A percentile compares a stretch with the other conserved stretches of the same genome.
These are phyloP conservation scores for Hippoglossus hippoglossus DNA, from an alignment of 2,797 vertebrate species.

Conservation along the genomic window DNA sequence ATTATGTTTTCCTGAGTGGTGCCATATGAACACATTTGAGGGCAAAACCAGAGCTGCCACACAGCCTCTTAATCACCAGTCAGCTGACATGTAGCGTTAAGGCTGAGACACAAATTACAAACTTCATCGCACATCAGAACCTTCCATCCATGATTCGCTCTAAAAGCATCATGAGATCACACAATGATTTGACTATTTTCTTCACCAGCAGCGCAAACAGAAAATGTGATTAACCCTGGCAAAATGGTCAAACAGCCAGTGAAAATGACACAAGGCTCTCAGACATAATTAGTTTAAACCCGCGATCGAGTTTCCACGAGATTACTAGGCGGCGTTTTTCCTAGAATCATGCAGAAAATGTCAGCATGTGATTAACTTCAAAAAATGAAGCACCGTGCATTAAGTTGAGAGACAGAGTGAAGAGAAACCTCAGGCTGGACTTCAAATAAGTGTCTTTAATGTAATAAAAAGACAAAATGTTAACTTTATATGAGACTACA, in stretches of 20 bases:
- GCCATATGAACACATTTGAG: conserved; percentile 39
- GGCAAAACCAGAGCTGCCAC: conserved; percentile 41
- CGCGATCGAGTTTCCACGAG: conserved; percentile 38
- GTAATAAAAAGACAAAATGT: conserved; percentile 21
- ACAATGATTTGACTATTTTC: conserved; percentile 37
- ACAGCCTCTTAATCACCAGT: conserved; percentile 45
- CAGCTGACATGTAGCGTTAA: conserved; percentile 23
- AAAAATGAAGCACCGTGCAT: neutral
- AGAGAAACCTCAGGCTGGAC: conserved; percentile 3
- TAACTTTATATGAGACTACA: conserved; percentile 18
- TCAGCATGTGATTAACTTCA: conserved; percentile 7
- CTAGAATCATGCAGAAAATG: conserved; percentile 32
- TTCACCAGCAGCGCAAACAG: conserved; percentile 26
- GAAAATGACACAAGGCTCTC: conserved; percentile 35
- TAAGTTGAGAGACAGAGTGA: conserved; percentile 5
- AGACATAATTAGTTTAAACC: conserved; percentile 33
- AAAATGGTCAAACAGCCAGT: conserved; percentile 37
- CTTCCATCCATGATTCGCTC: conserved; percentile 50
- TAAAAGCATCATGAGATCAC: conserved; percentile 38
- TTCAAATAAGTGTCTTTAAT: conserved; percentile 19
- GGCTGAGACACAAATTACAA: conserved; percentile 56
- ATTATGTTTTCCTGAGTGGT: conserved; percentile 41
- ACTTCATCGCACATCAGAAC: conserved; percentile 51
- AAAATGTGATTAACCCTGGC: conserved; percentile 44
- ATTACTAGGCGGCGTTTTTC: conserved; percentile 20